phyloP scores from a whole-genome alignment of 1,140 invertebrate species.

The Diachasmimorpha longicaudata region DNA sequence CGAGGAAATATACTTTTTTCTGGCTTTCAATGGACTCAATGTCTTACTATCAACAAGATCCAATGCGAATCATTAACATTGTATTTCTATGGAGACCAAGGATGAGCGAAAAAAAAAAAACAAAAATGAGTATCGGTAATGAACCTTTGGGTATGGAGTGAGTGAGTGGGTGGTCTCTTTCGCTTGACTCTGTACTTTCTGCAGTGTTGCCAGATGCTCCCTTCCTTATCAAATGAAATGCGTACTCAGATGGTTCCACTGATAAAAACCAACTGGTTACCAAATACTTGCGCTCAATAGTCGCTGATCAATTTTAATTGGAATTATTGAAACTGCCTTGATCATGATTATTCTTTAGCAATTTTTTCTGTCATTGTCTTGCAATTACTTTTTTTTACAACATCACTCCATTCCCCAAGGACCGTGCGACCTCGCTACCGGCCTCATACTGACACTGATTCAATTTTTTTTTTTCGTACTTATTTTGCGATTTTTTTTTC shows the following conservation, averaged over 20 bases:
- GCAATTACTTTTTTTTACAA: background rate
- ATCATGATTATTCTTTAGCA: background rate
- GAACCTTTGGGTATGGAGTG: slow-evolving; percentile 15
- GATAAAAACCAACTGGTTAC: slow-evolving; percentile 21
- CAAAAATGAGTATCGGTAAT: slow-evolving; percentile 5
- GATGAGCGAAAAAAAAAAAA: slow-evolving; percentile 4
- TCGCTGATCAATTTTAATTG: background rate
- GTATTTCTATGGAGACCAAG: background rate
- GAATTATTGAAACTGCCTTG: background rate
- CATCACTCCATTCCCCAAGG: background rate
- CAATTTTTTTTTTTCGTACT: background rate
- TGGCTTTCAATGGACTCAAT: background rate
- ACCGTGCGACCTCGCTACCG: background rate
- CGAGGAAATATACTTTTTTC: background rate
- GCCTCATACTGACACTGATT: slow-evolving; percentile 2
- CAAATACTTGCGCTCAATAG: background rate
- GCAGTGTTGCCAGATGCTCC: slow-evolving; percentile 18
- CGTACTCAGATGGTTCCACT: background rate
- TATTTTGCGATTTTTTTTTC: background rate
- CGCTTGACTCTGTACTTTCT: background rate
- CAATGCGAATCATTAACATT: too few relatives aligned
- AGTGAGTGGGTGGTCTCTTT: slow-evolving; percentile 22
- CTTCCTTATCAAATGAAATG: slow-evolving; percentile 4
- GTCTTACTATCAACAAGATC: background rate
- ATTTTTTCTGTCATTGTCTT: background rate